Conservation (phyloP, 2,113 vertebrate genomes). For the Mellivora capensis region DNA sequence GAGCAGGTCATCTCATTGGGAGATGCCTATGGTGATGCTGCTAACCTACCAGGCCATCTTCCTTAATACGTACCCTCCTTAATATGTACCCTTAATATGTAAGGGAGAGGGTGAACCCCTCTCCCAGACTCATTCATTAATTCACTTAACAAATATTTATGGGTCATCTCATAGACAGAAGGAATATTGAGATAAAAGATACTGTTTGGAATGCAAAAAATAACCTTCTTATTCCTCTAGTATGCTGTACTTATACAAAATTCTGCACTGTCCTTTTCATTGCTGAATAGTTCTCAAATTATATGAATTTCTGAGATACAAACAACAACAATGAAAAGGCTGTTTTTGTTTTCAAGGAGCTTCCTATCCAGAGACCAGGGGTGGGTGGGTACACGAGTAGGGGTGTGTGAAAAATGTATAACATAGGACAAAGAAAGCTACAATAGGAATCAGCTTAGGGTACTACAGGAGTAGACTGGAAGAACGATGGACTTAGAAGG, state of each 20-base stretch:
- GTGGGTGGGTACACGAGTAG: not conserved
- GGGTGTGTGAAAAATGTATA: not conserved
- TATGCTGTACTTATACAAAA: not conserved
- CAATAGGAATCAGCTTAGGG: not conserved
- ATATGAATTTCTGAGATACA: not conserved
- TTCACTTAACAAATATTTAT: conserved; percentile 29
- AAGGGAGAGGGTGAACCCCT: not conserved
- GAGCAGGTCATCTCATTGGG: not conserved
- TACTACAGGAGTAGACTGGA: not conserved
- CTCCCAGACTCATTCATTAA: not conserved
- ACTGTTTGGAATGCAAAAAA: not conserved
- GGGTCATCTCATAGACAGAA: not conserved
- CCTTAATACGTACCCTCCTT: not conserved
- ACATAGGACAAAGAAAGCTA: not conserved
- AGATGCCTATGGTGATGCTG: not conserved
- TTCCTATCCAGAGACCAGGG: not conserved
- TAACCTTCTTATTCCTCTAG: conserved; percentile 19
- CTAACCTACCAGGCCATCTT: not conserved
- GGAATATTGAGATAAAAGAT: conserved; percentile 12
- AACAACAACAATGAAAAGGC: not conserved
- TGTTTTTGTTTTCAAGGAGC: not conserved
- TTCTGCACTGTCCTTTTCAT: not conserved
- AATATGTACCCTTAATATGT: not conserved
- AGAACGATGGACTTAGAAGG: not conserved
- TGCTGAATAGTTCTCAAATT: conserved; percentile 5